Evolutionary conservation across 2,888 invertebrate genomes (phyloP), one percentile per base, ranked within the genome.

Genomic region (Slavum lentiscoides): DNA sequence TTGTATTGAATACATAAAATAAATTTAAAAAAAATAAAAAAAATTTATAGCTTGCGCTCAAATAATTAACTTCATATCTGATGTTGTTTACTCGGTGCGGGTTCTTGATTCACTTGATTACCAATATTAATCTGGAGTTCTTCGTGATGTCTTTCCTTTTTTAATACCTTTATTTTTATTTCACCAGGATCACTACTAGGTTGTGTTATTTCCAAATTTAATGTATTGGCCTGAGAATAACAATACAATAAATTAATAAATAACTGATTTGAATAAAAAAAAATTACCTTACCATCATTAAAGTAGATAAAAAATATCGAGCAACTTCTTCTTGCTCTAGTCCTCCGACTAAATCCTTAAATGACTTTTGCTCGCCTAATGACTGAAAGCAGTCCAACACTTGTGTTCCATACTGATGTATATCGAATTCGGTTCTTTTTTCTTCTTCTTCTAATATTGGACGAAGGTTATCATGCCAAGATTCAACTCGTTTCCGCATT

Each of bases 271-370:
- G 39, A 23, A 58, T 23, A 23, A 11, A 11, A 9, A 49, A 3
- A 3, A 61, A 58, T n/a, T 43, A 49, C 59, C 5, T n/a, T 85
- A 91, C 91, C 87, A 93, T 87, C 87, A 92, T 91, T 67, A 93
- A 87, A 37, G 91, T 88, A 17, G 93, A 90, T 30, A 92, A 88
- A 85, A 93, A 92, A 84, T 89, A 90, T 83, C 91, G 88, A 70
- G 91, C 88, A 43, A 92, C 89, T 87, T 92, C 91, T 59, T 87
- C 87, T 17, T 87, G 84, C 0, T 87, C 86, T 84, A 89, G 88
- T 11, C 88, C 88, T 58, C 85, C 82, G 1, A 90, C 88, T 39
- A 91, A 84, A 5, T 88, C 85, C 43, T 86, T 85, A 84, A 91
- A 91, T 13, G 86, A 84, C 84, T 84, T 53, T 85, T 84, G 83